Conservation (phyloP, 1,140 invertebrate species). For the Orchestia grillus region DNA sequence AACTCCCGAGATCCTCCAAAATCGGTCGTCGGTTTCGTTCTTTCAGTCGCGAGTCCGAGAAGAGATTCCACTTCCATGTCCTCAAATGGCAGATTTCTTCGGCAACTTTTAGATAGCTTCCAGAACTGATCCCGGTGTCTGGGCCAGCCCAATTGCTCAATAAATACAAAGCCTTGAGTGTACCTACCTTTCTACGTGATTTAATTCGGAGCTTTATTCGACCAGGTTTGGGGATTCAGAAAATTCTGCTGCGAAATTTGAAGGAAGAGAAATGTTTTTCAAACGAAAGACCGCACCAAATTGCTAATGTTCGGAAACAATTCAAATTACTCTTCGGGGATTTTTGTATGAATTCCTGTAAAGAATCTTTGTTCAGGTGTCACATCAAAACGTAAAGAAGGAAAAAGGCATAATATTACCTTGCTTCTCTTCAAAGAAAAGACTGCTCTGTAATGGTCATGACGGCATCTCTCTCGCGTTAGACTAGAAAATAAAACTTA, state of each 20-base stretch:
- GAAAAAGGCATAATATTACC: background rate
- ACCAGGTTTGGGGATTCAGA: background rate
- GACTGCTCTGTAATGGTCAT: background rate
- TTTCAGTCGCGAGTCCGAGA: background rate
- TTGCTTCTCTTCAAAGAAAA: background rate
- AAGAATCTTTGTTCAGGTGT: too few species aligned
- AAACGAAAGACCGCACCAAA: background rate
- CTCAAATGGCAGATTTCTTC: slow-evolving; percentile 48
- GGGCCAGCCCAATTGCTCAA: background rate
- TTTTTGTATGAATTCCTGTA: background rate
- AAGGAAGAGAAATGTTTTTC: background rate
- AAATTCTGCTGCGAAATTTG: background rate
- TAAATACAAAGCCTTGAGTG: slow-evolving; percentile 23
- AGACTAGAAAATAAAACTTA: background rate
- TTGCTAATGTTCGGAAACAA: background rate
- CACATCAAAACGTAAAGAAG: background rate
- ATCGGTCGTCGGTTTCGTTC: background rate
- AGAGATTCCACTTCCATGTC: background rate
- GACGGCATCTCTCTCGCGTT: background rate
- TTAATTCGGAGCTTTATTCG: background rate
- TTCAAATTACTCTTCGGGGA: background rate
- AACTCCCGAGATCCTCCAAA: background rate
- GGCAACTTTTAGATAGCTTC: slow-evolving; percentile 29
- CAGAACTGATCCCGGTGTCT: background rate
- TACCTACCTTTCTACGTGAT: background rate